Base-by-base conservation (phyloP, 2,888 invertebrate genomes). In the Hirudinaria manillensis region DNA sequence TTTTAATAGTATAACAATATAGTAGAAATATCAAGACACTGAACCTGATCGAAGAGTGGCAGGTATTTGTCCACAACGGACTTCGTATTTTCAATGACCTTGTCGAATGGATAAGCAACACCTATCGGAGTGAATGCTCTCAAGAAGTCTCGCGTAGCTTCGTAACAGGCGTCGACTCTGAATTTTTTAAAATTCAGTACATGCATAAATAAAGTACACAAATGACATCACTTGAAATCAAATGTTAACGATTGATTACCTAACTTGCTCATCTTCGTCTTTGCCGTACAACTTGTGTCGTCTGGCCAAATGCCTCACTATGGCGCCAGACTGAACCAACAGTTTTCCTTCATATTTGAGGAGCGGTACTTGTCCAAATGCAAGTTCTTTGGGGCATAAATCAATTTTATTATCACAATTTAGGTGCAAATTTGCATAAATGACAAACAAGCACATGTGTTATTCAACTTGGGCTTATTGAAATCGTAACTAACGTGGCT, bases 71-170 rank as follows among this genome's bases (percentile, higher is more conserved):
- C 21, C n/a, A 75, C 55, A 13, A 32, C 16, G 4, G 53, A 16
- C 32, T 75, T 45, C 10, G 56, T 27, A 16, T 68, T 70, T 36
- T 70, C 75, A 10, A 75, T 36, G 3, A 65, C 32, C 36, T 29
- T 38, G 29, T 75, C 75, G 21, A 72, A 72, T 10, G 55, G 56
- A 36, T 19, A 36, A 0, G 24, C 10, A n/a, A 75, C 71, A 19
- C 75, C 75, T 38, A 75, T 29, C 0, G 10, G 10, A n/a, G 51
- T 65, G 21, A 75, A 75, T 19, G 71, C 19, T 2, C 3, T 45
- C 19, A 38, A n/a, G 51, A 71, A 72, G 53, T 75, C 75, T 36
- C 75, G 55, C 24, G 56, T 55, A 21, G 72, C 75, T 56, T 75
- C 75, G 27, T 45, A 75, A 34, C 45, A 27, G 21, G 45, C 21